A percentile compares a stretch with the other conserved stretches of the same genome.
Conservation (phyloP, 2,888 invertebrate genomes). For the Galeruca laticollis region DNA sequence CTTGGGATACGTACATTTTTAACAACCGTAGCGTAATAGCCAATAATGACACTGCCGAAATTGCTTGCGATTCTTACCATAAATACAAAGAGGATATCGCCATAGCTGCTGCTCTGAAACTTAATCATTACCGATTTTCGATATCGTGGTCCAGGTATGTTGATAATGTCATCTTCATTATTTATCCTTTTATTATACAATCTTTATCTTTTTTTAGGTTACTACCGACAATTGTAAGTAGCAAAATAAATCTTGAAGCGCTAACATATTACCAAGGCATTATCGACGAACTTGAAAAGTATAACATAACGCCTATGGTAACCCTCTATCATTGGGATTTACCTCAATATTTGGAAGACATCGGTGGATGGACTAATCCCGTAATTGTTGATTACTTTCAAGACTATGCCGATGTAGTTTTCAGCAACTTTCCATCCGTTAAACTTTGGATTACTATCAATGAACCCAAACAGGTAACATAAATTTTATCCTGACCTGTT, state of each 20-base stretch:
- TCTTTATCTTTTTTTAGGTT: conserved; percentile 42
- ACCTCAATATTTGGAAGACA: conserved; percentile 67
- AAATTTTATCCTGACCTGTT: conserved; percentile 11
- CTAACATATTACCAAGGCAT: conserved; percentile 47
- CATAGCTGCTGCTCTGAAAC: conserved; percentile 70
- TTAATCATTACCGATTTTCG: conserved; percentile 68
- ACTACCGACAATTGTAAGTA: conserved; percentile 71
- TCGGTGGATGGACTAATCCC: conserved; percentile 76
- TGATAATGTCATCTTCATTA: too few relatives aligned
- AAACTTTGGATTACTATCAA: conserved; percentile 70
- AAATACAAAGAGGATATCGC: conserved; percentile 73
- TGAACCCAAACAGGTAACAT: conserved; percentile 63
- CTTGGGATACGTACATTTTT: conserved; percentile 37
- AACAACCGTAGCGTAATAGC: neutral
- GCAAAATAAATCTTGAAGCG: conserved; percentile 66
- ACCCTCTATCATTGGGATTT: conserved; percentile 69
- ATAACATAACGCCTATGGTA: conserved; percentile 40
- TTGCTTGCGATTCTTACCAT: conserved; percentile 77
- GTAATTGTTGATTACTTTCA: conserved; percentile 72
- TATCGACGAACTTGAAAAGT: conserved; percentile 28
- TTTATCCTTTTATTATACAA: too few relatives aligned
- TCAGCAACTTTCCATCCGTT: conserved; percentile 69
- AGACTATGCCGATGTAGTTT: conserved; percentile 69
- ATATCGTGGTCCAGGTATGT: conserved; percentile 50
- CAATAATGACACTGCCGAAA: conserved; percentile 69